Conservation (phyloP, 2,113 vertebrate genomes). For the Trematocara marginatum region DNA sequence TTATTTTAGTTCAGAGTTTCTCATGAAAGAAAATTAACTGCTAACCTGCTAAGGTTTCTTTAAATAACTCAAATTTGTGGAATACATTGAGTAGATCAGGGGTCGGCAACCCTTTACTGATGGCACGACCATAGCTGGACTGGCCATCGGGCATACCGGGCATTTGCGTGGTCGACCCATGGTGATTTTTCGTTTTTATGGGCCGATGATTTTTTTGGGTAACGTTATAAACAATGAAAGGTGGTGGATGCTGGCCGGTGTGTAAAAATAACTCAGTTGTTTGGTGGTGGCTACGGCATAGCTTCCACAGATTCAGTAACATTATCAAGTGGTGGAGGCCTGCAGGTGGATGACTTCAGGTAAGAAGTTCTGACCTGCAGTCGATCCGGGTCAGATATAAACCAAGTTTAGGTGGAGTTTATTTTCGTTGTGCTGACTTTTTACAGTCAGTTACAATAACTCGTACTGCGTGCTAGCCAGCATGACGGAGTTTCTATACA, state of each 20-base stretch:
- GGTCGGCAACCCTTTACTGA: neutral
- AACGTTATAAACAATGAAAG: accelerated
- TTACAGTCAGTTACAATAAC: neutral
- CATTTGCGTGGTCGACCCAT: neutral
- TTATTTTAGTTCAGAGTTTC: constrained; percentile 44
- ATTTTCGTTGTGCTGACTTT: accelerated
- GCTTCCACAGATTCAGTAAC: neutral
- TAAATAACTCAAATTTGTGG: constrained; percentile 33
- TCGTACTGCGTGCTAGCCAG: accelerated
- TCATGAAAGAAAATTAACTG: constrained; percentile 44
- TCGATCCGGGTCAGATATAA: neutral
- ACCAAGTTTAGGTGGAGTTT: neutral
- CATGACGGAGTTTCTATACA: no score
- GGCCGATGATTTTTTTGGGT: neutral
- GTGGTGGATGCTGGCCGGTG: neutral
- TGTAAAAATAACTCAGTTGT: neutral
- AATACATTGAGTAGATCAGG: neutral
- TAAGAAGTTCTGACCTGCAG: neutral
- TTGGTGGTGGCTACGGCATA: neutral
- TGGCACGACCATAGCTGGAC: neutral
- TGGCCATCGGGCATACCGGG: neutral
- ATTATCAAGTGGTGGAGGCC: neutral
- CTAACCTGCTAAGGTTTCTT: constrained; percentile 31
- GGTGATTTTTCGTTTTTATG: neutral
- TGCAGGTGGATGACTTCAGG: neutral